These are phyloP conservation scores for Geotrupes spiniger DNA, from an alignment of 2,888 invertebrate genomes.

Conservation along the genomic window DNA sequence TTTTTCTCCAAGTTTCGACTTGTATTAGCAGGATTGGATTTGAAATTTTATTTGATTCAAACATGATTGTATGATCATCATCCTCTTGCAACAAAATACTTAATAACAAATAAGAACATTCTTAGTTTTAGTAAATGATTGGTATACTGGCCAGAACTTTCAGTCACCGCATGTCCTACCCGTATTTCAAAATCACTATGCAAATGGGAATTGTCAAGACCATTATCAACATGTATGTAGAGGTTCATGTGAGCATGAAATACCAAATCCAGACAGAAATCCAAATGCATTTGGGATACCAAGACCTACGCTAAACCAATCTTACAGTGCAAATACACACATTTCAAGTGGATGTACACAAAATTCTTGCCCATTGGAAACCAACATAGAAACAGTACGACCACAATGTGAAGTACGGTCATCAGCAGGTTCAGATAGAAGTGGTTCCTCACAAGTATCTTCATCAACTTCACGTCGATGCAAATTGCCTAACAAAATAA, in stretches of 20 bases:
- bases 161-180: not conserved
- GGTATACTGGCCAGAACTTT: constrained; percentile 13
- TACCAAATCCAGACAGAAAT: not conserved
- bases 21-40: not conserved
- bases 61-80: too few relatives aligned
- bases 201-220: too few relatives aligned
- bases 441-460: not conserved
- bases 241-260: not conserved
- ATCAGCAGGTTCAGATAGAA: not conserved
- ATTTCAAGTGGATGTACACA: not conserved
- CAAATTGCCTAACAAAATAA: not conserved
- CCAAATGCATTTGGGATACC: not conserved
- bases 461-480: not conserved
- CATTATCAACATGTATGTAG: not conserved
- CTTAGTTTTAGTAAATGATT: constrained; percentile 15
- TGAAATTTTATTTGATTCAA: not conserved
- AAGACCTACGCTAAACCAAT: not conserved
- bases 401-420: too few relatives aligned
- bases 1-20: too few relatives aligned
- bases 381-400: not conserved
- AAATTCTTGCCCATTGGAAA: not conserved
- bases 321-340: not conserved
- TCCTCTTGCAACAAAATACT: too few relatives aligned
- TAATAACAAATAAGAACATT: not conserved
- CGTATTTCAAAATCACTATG: too few relatives aligned